These are phyloP conservation scores for Trichomalopsis sarcophagae DNA, from an alignment of 1,140 invertebrate genomes.

Conservation along the genomic window DNA sequence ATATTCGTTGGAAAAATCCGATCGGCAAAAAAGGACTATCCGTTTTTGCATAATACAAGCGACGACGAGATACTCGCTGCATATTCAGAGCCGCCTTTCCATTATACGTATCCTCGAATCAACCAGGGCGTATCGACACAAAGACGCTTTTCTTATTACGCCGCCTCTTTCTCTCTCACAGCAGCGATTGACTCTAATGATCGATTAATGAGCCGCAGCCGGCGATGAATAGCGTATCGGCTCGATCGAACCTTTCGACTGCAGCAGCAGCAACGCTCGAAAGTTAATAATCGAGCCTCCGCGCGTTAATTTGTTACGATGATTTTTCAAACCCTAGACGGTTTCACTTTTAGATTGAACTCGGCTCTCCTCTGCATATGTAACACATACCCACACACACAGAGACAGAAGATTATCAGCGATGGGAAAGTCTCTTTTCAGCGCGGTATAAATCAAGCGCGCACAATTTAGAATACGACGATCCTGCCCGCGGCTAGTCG, in stretches of 20 bases:
- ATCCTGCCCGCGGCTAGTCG: background rate
- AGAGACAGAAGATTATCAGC: background rate
- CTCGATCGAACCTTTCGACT: background rate
- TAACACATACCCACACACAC: background rate
- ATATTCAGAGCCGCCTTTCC: background rate
- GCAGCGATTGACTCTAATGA: constrained; percentile 42
- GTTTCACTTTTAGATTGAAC: background rate
- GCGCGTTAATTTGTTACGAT: background rate
- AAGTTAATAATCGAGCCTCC: background rate
- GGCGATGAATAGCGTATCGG: constrained; percentile 3
- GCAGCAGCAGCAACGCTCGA: background rate
- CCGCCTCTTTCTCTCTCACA: background rate
- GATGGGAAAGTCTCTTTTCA: background rate
- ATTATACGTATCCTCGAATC: constrained; percentile 14
- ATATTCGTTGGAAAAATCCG: background rate
- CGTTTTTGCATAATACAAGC: background rate
- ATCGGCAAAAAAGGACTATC: background rate
- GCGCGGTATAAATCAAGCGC: background rate
- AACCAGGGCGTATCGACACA: background rate
- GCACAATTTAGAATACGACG: no score
- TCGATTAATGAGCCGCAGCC: constrained; percentile 34
- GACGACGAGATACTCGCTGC: background rate
- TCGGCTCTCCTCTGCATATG: background rate
- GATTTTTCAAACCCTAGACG: background rate
- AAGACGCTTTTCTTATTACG: background rate